Conservation (phyloP, 2,797 vertebrate genomes). For the Hafferia zeledoni region DNA sequence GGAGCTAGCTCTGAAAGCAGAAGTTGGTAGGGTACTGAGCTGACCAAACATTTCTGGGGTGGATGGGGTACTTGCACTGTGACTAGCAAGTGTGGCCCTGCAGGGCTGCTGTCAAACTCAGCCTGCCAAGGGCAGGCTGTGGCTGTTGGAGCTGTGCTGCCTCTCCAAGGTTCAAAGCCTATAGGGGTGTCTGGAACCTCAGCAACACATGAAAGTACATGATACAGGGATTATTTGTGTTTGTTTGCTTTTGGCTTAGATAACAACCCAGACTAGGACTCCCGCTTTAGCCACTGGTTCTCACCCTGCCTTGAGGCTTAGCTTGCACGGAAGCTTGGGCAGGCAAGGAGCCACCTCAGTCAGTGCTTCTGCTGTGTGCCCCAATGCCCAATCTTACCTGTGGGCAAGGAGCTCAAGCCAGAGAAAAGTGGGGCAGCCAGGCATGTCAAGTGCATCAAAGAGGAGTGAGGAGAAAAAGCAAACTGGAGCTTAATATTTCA, state of each 20-base stretch:
- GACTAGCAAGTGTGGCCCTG: background rate
- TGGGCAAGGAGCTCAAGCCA: background rate
- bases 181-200: background rate
- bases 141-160: rapidly evolving
- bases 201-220: background rate
- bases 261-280: background rate
- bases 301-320: background rate
- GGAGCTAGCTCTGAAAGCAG: background rate
- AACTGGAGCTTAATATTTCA: background rate
- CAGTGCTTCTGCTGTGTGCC: background rate
- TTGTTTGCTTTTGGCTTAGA: background rate
- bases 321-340: rapidly evolving
- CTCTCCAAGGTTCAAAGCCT: background rate
- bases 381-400: background rate
- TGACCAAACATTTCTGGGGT: background rate
- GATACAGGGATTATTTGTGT: background rate
- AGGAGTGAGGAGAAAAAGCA: background rate
- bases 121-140: background rate
- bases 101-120: background rate
- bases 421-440: background rate
- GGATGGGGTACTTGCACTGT: too few relatives aligned
- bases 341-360: background rate
- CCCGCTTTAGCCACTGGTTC: background rate
- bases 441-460: rapidly evolving
- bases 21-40: background rate